Percentiles rank a stretch among this genome's conserved stretches.
Evolutionary conservation across 2,888 invertebrate species (phyloP).

Genomic region (Melinaea menophilus): DNA sequence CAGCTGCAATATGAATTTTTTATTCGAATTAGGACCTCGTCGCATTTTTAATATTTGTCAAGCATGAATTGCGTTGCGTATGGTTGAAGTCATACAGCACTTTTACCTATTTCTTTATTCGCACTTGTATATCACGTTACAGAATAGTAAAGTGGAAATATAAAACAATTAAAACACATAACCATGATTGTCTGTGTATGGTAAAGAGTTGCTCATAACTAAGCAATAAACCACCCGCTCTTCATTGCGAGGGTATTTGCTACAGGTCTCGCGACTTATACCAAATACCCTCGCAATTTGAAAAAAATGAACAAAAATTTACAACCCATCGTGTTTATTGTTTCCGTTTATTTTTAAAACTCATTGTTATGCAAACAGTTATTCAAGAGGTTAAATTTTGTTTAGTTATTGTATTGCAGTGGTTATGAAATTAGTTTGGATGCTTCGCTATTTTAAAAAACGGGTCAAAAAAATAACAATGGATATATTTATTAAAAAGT

Average conservation of each 20-base stretch:
- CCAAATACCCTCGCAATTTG: slow-evolving; percentile 52
- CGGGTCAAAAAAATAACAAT: too few species aligned
- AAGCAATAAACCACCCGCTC: too few species aligned
- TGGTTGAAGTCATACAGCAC: too few species aligned
- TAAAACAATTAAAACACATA: slow-evolving; percentile 43
- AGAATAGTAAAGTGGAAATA: slow-evolving; percentile 41
- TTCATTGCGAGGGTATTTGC: slow-evolving; percentile 51
- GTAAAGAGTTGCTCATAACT: slow-evolving; percentile 63
- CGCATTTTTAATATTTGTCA: too few species aligned
- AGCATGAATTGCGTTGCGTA: too few species aligned
- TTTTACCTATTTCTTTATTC: too few species aligned
- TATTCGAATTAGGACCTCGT: too few species aligned
- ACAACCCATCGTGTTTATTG: slow-evolving; percentile 49
- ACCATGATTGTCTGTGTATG: slow-evolving; percentile 43
- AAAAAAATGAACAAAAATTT: too few species aligned
- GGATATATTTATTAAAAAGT: too few species aligned
- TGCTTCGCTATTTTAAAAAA: slow-evolving; percentile 49
- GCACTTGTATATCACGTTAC: too few species aligned
- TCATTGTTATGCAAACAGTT: slow-evolving; percentile 25
- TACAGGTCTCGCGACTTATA: slow-evolving; percentile 37
- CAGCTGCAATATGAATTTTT: too few species aligned
- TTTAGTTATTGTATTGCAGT: background rate
- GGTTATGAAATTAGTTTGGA: background rate
- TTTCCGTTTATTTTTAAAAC: slow-evolving; percentile 53
- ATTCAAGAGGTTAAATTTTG: background rate